Conservation (phyloP, 2,797 vertebrate genomes). For the Lepus oiostolus region DNA sequence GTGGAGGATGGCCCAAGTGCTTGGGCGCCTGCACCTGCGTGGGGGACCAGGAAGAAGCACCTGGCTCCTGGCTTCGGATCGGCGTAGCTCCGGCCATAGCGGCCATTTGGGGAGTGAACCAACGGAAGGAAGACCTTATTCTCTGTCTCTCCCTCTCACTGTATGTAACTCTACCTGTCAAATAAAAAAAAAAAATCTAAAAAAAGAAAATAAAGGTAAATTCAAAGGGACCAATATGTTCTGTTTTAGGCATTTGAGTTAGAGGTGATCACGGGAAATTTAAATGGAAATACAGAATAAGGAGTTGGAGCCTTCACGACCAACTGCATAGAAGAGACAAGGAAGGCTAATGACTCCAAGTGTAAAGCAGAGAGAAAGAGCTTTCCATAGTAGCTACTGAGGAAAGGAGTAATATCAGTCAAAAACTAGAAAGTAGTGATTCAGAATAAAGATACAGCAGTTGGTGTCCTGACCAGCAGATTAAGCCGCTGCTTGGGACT, state of each 20-base stretch:
- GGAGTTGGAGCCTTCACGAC: neutral
- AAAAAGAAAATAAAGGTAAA: neutral
- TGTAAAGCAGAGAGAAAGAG: neutral
- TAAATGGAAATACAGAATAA: conserved; percentile 13
- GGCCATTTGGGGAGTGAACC: no score
- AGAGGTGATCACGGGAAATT: neutral
- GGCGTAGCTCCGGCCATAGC: no score
- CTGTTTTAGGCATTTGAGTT: conserved; percentile 7
- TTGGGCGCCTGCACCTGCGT: no score
- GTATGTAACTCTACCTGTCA: no score
- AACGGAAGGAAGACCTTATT: no score
- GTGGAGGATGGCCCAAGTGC: no score
- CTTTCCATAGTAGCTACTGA: neutral
- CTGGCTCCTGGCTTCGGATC: no score
- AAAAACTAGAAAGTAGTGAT: neutral
- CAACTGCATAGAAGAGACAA: neutral
- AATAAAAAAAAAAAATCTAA: no score
- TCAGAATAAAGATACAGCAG: neutral
- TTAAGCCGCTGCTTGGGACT: no score
- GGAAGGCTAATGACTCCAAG: neutral
- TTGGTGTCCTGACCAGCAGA: no score
- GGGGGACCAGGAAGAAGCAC: no score
- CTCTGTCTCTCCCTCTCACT: no score
- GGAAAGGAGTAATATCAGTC: neutral
- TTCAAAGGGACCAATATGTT: neutral